phyloP scores from a whole-genome alignment of 1,140 invertebrate species.

The Lasaia peninsularis region DNA sequence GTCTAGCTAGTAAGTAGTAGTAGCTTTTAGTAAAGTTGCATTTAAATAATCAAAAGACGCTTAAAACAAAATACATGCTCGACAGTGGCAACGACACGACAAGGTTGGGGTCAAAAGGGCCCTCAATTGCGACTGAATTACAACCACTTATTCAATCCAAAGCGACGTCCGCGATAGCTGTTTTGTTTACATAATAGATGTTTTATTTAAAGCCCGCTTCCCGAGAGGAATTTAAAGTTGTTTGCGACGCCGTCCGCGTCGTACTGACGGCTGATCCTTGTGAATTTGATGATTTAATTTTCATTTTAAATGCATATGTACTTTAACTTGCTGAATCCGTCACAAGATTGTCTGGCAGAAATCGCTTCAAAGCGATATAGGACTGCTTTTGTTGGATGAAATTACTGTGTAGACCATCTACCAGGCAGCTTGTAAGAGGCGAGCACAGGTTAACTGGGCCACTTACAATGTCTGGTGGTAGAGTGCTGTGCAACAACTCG shows the following conservation, averaged over 20 bases:
- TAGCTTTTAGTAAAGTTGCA: too few relatives aligned
- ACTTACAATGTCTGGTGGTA: too few relatives aligned
- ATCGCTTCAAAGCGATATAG: too few relatives aligned
- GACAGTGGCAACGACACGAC: slow-evolving; percentile 33
- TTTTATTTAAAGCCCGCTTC: not conserved
- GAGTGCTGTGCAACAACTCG: too few relatives aligned
- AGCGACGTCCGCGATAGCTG: not conserved
- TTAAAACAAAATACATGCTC: not conserved
- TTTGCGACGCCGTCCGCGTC: not conserved
- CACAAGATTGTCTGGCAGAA: too few relatives aligned
- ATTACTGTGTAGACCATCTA: too few relatives aligned
- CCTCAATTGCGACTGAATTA: slow-evolving; percentile 25
- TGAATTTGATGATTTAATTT: not conserved
- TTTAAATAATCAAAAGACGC: too few relatives aligned
- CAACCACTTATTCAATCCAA: not conserved
- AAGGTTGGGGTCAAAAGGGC: slow-evolving; percentile 41
- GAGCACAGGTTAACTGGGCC: too few relatives aligned
- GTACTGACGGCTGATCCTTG: not conserved
- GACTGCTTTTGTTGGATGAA: too few relatives aligned
- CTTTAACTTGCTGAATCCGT: too few relatives aligned
- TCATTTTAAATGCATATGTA: not conserved
- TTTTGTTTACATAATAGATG: slow-evolving; percentile 5
- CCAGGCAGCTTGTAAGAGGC: too few relatives aligned
- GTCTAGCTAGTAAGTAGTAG: too few relatives aligned
- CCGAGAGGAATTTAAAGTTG: not conserved